Percentiles rank a stretch among this genome's conserved stretches.
phyloP scores from a whole-genome alignment of 1,140 invertebrate species.

The Phymorhynchus buccinoides region DNA sequence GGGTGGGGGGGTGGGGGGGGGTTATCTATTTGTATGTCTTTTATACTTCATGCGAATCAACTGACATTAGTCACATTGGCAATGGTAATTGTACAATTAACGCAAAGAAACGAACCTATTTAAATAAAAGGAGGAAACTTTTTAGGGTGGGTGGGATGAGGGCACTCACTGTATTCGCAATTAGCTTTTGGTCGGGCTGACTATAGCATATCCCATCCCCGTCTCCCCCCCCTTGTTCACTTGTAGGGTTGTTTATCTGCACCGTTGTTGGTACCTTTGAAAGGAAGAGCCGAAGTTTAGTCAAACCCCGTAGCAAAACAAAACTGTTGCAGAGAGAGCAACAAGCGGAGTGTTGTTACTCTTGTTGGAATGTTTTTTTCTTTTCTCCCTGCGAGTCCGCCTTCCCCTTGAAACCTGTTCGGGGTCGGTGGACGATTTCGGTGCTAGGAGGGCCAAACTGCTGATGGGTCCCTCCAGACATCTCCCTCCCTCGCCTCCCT shows the following conservation, averaged over 20 bases:
- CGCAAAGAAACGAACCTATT: no score
- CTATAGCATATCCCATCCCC: background rate
- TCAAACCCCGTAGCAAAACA: background rate
- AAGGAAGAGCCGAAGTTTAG: background rate
- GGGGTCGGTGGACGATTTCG: background rate
- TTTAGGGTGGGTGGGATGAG: background rate
- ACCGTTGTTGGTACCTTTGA: background rate
- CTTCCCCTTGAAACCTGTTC: background rate
- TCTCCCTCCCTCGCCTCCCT: background rate
- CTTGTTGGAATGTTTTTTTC: background rate
- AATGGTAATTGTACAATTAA: no score
- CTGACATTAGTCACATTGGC: no score
- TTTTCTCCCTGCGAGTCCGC: background rate
- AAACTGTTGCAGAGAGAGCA: background rate
- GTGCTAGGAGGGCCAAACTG: slow-evolving; percentile 21
- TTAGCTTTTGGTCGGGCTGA: background rate
- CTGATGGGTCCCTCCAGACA: background rate
- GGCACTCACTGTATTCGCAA: background rate
- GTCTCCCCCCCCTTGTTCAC: background rate
- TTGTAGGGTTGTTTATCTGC: background rate
- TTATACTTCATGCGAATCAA: background rate
- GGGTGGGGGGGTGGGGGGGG: no score
- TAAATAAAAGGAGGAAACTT: no score
- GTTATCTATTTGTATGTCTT: background rate
- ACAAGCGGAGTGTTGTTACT: background rate